Conservation (phyloP, 92 coral and sea anemone species). For the Umimayanthus chanpuru region DNA sequence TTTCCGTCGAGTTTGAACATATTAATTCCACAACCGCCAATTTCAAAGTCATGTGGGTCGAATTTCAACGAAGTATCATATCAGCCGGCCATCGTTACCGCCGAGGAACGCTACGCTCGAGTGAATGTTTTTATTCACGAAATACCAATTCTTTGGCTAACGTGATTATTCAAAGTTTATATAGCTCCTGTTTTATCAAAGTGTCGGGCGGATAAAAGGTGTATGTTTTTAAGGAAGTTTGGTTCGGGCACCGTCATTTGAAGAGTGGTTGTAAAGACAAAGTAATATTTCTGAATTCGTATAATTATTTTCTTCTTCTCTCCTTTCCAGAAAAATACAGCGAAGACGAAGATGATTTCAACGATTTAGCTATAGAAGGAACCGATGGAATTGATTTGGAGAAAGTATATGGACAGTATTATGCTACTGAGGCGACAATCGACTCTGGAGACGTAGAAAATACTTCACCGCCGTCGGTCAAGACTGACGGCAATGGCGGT, state of each 20-base stretch:
- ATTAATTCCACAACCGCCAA: conserved; percentile 21
- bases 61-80: conserved; percentile 15
- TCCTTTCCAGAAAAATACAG: not conserved
- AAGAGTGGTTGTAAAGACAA: not conserved
- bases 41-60: conserved; percentile 13
- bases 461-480: not conserved
- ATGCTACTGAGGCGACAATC: conserved; percentile 8
- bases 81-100: not conserved
- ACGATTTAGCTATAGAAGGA: conserved; percentile 19
- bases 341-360: not conserved
- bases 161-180: not conserved
- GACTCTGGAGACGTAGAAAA: conserved; percentile 16
- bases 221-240: not conserved
- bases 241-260: not conserved
- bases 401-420: conserved; percentile 26
- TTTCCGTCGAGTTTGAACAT: not conserved
- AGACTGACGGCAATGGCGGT: conserved; percentile 3
- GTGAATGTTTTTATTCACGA: conserved; percentile 25
- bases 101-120: conserved; percentile 1
- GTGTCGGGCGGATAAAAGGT: not conserved
- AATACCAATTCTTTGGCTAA: conserved; percentile 4
- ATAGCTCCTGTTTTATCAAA: not conserved
- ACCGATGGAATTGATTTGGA: conserved; percentile 41
- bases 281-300: not conserved
- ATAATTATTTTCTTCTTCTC: not conserved